Base-by-base conservation (phyloP, 2,888 invertebrate species). In the Eilema caniola region DNA sequence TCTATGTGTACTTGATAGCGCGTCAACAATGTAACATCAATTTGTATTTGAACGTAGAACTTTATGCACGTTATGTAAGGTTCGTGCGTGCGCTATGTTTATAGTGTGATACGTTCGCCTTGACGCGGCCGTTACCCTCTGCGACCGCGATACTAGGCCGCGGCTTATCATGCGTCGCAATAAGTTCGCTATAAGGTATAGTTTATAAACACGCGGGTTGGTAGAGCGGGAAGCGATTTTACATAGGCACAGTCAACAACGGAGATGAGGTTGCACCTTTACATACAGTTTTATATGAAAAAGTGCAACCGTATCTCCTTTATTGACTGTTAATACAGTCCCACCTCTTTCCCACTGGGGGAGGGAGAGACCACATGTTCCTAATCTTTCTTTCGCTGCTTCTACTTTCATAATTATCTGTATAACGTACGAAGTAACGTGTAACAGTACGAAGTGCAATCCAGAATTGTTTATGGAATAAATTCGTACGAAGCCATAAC, bases 81-180 rank as follows among this genome's bases (percentile, higher is more conserved):
- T 86, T 83, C 85, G 85, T 83, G 79, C 80, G 78, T 82, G 75
- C 82, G 78, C 76, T 81, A 81, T 88, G 85, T 86, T 86, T 87
- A 85, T 86, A 84, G 84, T 83, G 77, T 82, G 83, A 85, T 89
- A 85, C 74, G 88, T 86, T 91, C 83, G 92, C 94, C 93, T 94
- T 93, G 93, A 83, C 75, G 89, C 88, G 93, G 92, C 78, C 93
- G 88, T 94, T 93, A 92, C 90, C 92, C 93, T 88, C 88, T 85
- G 82, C 75, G 88, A 82, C 88, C 87, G 88, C 87, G 88, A 89
- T 90, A 89, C 85, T 86, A 73, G 77, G 84, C 83, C 84, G 83
- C 74, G 78, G 83, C 87, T 92, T 91, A 91, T 91, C 89, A 82
- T 78, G 74, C 78, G 80, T 75, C 76, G 72, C 73, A 75, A 66